Evolutionary conservation across 2,797 vertebrate species (phyloP), one percentile per base, ranked within the genome.

Genomic region (Chrysocyon brachyurus): DNA sequence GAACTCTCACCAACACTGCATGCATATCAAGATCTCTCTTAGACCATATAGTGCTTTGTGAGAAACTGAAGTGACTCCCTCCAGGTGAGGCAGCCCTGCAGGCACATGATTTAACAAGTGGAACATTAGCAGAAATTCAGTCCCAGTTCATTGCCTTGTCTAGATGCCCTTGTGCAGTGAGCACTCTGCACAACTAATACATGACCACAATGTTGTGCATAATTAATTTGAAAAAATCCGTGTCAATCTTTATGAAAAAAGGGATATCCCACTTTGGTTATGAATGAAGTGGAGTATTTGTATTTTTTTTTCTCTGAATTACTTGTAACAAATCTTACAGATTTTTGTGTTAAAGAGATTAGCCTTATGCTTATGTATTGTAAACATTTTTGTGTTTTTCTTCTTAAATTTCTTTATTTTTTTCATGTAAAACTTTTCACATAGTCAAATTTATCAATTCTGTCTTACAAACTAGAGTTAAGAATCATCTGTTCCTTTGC

Each of bases 231-330:
- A 40, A 59, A 89, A 68, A 91, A 28, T 78, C 57, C 83, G 28
- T 75, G 4, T 87, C 64, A 91, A 26, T 73, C 66, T 52, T 1
- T 82, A 4, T 78, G 16, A 66, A 46, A 70, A 83, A 64, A 24
- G 12, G 40, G 36, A 16, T 24, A 31, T 33, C 75, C 79, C n/a
- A 87, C 54, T 94, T 95, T 79, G 49, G 59, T 78, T 75, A 36
- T 94, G 79, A 89, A 9, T 46, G 5, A 90, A 85, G 12, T 46
- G 8, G 36, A 46, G 1, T 19, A 63, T 94, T 94, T 97, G 10
- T 87, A 31, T 78, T 87, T 97, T 49, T 75, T 95, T 95, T 86
- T 49, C 72, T 86, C 83, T 88, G 33, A 95, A 64, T 56, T 87
- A 26, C 8, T 85, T 78, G 40, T 79, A 73, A 26, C 22, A 68